phyloP scores from a whole-genome alignment of 1,140 invertebrate species.

The Eriocheir sinensis region DNA sequence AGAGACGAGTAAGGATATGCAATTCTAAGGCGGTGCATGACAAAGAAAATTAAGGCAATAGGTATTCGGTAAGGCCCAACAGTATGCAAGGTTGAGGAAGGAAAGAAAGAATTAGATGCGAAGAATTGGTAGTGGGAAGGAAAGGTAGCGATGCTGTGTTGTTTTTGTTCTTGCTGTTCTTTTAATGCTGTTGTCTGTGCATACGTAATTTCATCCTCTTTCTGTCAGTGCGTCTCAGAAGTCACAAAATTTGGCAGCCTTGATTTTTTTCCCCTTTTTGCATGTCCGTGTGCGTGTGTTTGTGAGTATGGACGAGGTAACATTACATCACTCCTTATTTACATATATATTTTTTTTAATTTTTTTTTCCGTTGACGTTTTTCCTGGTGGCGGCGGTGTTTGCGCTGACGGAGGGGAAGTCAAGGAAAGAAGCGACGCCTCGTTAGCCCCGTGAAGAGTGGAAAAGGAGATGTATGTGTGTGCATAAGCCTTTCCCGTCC shows the following conservation, averaged over 20 bases:
- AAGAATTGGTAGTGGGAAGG: neutral
- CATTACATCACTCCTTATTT: no score
- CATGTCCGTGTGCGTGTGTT: no score
- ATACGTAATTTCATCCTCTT: no score
- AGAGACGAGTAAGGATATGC: neutral
- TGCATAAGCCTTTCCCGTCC: neutral
- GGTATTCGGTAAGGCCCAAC: neutral
- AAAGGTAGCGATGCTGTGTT: no score
- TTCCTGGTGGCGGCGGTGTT: neutral
- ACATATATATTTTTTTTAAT: neutral
- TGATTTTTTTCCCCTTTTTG: neutral
- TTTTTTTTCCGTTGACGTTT: neutral
- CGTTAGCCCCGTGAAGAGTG: neutral
- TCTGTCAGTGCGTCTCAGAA: no score
- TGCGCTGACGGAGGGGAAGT: neutral
- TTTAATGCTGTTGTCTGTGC: neutral
- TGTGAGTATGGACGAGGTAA: no score
- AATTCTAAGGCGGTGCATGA: neutral
- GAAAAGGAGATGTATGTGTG: conserved; percentile 24
- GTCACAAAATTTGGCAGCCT: neutral
- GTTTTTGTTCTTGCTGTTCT: neutral
- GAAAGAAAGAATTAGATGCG: neutral
- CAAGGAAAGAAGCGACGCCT: neutral
- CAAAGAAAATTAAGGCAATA: no score
- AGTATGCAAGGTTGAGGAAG: neutral